These are phyloP conservation scores for Aspidoscelis tigris DNA, from an alignment of 2,113 vertebrate species.

Conservation along the genomic window DNA sequence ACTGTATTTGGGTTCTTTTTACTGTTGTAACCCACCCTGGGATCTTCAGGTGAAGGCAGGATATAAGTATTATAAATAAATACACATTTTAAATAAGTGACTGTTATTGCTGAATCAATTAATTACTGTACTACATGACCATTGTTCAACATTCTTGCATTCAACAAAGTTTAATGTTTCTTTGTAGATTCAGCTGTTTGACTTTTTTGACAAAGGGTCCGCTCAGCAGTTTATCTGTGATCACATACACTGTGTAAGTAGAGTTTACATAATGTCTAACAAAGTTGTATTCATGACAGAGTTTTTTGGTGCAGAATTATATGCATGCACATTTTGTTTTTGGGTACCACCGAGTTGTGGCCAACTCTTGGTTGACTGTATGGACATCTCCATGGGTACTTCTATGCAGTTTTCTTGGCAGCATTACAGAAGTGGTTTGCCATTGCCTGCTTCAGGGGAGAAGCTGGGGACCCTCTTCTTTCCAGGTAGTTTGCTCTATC, in stretches of 20 bases:
- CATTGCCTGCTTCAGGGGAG: no score
- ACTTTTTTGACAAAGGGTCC: conserved; percentile 79
- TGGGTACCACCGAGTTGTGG: neutral
- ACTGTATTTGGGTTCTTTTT: no score
- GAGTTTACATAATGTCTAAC: conserved; percentile 1
- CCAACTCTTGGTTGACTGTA: no score
- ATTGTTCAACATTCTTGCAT: neutral
- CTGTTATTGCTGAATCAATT: neutral
- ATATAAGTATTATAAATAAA: no score
- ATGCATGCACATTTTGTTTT: neutral
- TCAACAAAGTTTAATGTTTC: neutral
- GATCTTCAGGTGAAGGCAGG: no score
- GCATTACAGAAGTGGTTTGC: no score
- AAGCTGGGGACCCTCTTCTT: no score
- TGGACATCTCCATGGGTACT: no score
- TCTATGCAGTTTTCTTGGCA: no score
- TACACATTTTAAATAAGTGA: no score
- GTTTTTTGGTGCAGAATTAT: neutral
- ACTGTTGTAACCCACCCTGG: no score
- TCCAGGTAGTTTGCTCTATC: no score
- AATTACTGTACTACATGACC: neutral
- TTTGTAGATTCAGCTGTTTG: conserved; percentile 84
- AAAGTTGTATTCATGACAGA: neutral
- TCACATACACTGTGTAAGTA: conserved; percentile 84
- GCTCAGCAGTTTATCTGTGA: conserved; percentile 79